Conservation (phyloP, 1,140 invertebrate species). For the Drosophila repletoides region DNA sequence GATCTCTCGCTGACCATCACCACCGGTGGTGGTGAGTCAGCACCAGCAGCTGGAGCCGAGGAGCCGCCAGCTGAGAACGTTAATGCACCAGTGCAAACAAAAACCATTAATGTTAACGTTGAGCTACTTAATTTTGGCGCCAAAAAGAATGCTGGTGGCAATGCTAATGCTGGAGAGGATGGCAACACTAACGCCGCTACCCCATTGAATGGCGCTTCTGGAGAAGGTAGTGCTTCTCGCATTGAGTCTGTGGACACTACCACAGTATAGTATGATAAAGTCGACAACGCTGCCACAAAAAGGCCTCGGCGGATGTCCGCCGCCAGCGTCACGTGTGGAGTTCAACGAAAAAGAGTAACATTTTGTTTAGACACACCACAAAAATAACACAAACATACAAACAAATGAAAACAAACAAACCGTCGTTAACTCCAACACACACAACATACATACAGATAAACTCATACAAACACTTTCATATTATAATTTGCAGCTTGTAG, state of each 20-base stretch:
- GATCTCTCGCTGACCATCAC: conserved; percentile 82
- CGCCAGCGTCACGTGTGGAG: conserved; percentile 61
- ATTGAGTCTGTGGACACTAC: conserved; percentile 81
- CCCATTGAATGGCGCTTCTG: conserved; percentile 47
- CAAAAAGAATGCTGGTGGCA: conserved; percentile 55
- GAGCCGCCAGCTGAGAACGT: conserved; percentile 49
- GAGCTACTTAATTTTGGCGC: conserved; percentile 69
- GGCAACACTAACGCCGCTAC: conserved; percentile 44
- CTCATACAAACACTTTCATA: conserved; percentile 34
- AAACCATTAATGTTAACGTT: conserved; percentile 72
- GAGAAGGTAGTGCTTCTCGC: conserved; percentile 56
- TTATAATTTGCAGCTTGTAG: conserved; percentile 63
- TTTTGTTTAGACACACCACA: conserved; percentile 69
- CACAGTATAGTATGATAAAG: conserved; percentile 81
- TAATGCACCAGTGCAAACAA: conserved; percentile 61
- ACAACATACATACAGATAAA: conserved; percentile 37
- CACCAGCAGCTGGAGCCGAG: conserved; percentile 44
- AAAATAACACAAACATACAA: conserved; percentile 57
- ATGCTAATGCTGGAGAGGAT: conserved; percentile 41
- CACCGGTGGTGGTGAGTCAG: conserved; percentile 52
- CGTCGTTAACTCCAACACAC: conserved; percentile 54
- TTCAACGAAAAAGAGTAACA: conserved; percentile 77
- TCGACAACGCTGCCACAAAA: conserved; percentile 66
- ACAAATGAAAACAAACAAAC: conserved; percentile 43
- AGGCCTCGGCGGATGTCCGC: conserved; percentile 70